These are phyloP conservation scores for Sycobia sp. DNA, from an alignment of 1,140 invertebrate species.

Conservation along the genomic window DNA sequence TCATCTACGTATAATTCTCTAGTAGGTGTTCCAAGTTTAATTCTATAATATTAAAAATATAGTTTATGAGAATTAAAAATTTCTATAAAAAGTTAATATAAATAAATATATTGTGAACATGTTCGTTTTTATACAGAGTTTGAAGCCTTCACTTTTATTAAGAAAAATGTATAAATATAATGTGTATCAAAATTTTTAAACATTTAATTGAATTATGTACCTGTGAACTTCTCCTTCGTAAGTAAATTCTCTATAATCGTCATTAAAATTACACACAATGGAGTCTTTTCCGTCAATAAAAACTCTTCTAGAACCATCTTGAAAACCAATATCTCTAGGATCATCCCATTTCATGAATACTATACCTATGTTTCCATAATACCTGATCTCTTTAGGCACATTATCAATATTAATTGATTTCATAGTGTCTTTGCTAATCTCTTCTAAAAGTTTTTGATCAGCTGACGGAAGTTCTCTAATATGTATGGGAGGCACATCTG, in stretches of 20 bases:
- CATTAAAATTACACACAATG: conserved; percentile 71
- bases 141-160: too few relatives aligned
- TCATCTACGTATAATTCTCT: conserved; percentile 90
- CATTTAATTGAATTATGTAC: conserved; percentile 37
- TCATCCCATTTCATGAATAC: conserved; percentile 84
- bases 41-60: conserved; percentile 57
- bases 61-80: neutral
- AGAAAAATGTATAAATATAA: too few relatives aligned
- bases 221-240: conserved; percentile 74
- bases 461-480: conserved; percentile 64
- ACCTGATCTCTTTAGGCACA: conserved; percentile 79
- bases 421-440: conserved; percentile 70
- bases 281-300: conserved; percentile 72
- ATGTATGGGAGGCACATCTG: too few relatives aligned
- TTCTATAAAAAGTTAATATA: neutral
- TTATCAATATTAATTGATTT: conserved; percentile 85
- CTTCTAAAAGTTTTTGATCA: conserved; percentile 66
- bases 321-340: conserved; percentile 83
- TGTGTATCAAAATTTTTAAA: neutral
- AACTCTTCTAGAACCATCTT: conserved; percentile 69
- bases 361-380: conserved; percentile 83
- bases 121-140: too few relatives aligned
- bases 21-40: conserved; percentile 89
- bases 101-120: neutral
- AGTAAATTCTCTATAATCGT: conserved; percentile 72